Conservation (phyloP, 2,797 vertebrate species). For the Discoglossus pictus region DNA sequence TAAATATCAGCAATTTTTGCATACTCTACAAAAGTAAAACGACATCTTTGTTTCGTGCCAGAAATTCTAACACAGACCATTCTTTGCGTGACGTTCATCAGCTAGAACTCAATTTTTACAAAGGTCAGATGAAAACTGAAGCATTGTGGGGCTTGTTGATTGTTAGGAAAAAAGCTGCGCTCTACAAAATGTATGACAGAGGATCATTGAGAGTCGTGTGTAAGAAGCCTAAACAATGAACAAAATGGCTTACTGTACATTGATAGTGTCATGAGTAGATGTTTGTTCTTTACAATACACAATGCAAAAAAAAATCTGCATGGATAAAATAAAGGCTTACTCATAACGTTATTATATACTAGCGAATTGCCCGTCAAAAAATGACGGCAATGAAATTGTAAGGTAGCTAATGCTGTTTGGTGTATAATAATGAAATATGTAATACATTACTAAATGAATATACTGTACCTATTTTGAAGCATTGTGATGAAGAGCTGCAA, state of each 20-base stretch:
- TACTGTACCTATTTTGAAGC: too few relatives aligned
- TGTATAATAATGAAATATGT: too few relatives aligned
- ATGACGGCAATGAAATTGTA: too few relatives aligned
- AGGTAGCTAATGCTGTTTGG: too few relatives aligned
- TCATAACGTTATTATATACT: too few relatives aligned
- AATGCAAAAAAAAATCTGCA: constrained; percentile 12
- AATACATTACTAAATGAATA: too few relatives aligned
- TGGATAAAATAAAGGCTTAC: background rate
- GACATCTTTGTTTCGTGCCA: constrained; percentile 62
- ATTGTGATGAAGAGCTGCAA: too few relatives aligned
- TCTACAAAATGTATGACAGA: constrained; percentile 11
- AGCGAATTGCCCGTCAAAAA: too few relatives aligned
- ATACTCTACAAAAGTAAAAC: constrained; percentile 57
- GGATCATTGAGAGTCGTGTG: constrained; percentile 55
- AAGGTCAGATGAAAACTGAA: constrained; percentile 58
- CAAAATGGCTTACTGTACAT: constrained; percentile 55
- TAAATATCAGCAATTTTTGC: constrained; percentile 57
- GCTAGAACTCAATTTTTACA: constrained; percentile 67
- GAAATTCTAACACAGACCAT: constrained; percentile 58
- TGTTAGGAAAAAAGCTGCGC: constrained; percentile 49
- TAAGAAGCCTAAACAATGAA: constrained; percentile 54
- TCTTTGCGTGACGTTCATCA: constrained; percentile 59
- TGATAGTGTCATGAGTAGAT: constrained; percentile 46
- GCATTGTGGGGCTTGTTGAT: constrained; percentile 57
- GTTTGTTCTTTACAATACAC: constrained; percentile 52